Evolutionary conservation across 2,888 invertebrate genomes (phyloP), one percentile per base, ranked within the genome.

Genomic region (Pseudoips prasinana): DNA sequence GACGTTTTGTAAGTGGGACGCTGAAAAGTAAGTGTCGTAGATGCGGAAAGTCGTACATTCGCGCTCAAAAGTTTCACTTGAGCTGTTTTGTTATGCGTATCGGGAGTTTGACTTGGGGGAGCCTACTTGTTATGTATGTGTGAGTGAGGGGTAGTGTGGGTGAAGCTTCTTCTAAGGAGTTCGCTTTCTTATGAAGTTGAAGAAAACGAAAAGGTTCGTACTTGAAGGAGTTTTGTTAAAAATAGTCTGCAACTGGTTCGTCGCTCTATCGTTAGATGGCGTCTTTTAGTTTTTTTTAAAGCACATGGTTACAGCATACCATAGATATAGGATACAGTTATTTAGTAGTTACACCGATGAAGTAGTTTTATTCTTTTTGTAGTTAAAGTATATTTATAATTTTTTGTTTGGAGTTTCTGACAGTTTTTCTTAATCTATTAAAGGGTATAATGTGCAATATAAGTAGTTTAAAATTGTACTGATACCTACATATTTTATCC

Each of bases 161-260:
- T 60, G 67, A 76, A 79, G 74, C 83, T 86, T 87, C 86, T 87
- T 82, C 68, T 54, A 73, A 73, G 77, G 69, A 72, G 73, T 74
- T 65, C 52, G 63, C 67, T 82, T 87, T 85, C 85, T 83, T 86
- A 87, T 82, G 82, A 85, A 87, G 63, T 74, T 72, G 80, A 86
- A 87, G 85, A 86, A 88, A 84, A 60, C 69, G 73, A 75, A 84
- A 87, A 85, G 84, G 85, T 81, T 85, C 73, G 67, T 76, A 76
- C 79, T 87, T 74, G 76, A 78, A 60, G 71, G 69, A 64, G 74
- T 83, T 84, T 82, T 69, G 74, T 73, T 78, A 85, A 87, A 87
- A 86, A 86, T 80, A 64, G 52, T 46, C 39, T 55, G 72, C 46
- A 71, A 40, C 48, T 43, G 60, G 76, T 88, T 82, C 82, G 19